Evolutionary conservation across 1,140 invertebrate species (phyloP).

Genomic region (Cyphomyrmex costatus): DNA sequence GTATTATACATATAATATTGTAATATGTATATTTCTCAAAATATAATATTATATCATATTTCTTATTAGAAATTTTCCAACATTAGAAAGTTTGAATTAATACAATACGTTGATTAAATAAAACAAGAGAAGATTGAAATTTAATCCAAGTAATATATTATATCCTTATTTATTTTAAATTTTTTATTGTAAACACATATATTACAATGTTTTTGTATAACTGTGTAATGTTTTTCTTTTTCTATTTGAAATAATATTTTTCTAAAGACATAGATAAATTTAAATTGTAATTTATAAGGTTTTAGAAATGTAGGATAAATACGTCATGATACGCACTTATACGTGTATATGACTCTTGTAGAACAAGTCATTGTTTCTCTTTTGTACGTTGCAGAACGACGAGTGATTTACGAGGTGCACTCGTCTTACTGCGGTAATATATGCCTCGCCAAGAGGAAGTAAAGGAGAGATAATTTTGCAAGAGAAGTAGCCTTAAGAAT

Average conservation of each 20-base stretch:
- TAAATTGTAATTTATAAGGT: background rate
- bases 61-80: background rate
- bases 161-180: background rate
- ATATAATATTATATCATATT: background rate
- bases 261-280: background rate
- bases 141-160: background rate
- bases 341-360: background rate
- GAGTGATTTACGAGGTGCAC: conserved; percentile 70
- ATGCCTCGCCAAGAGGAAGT: conserved; percentile 36
- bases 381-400: conserved; percentile 60
- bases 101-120: background rate
- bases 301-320: conserved; percentile 30
- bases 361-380: conserved; percentile 66
- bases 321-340: conserved; percentile 20
- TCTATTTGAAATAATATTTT: background rate
- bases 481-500: conserved; percentile 45
- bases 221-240: background rate
- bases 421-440: conserved; percentile 59
- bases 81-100: background rate
- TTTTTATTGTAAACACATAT: background rate
- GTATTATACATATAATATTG: background rate
- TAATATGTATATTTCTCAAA: background rate
- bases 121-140: background rate
- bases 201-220: background rate
- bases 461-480: conserved; percentile 64